Evolutionary conservation across 2,797 vertebrate genomes (phyloP).

Genomic region (Poeciliopsis paucimaculata): DNA sequence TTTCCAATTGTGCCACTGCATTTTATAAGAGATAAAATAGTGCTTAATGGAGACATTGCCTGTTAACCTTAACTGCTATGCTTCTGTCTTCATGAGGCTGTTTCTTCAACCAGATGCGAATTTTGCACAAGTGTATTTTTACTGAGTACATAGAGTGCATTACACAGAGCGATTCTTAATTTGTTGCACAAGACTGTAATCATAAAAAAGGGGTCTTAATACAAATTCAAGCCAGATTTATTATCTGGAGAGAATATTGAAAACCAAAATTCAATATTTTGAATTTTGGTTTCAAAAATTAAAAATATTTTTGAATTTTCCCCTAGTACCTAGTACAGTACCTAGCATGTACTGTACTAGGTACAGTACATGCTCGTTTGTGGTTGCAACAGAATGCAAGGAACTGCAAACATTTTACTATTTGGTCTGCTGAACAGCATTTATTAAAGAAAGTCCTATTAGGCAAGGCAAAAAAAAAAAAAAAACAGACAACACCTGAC

Average conservation of each 20-base stretch:
- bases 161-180: neutral
- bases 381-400: neutral
- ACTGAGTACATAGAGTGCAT: neutral
- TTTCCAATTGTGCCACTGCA: neutral
- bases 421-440: neutral
- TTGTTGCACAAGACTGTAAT: too few species aligned
- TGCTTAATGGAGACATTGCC: neutral
- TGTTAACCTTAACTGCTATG: neutral
- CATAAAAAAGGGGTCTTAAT: too few species aligned
- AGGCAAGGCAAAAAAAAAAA: neutral
- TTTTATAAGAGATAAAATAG: neutral
- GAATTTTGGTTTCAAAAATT: too few species aligned
- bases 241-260: too few species aligned
- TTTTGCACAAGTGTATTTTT: neutral
- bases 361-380: neutral
- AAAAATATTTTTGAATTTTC: too few species aligned
- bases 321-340: too few species aligned
- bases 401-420: neutral
- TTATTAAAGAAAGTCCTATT: neutral
- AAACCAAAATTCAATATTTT: too few species aligned
- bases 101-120: neutral
- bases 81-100: neutral
- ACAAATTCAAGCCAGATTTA: too few species aligned
- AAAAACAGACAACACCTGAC: too few species aligned
- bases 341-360: too few species aligned